Conservation (phyloP, 2,888 invertebrate genomes). For the Ceraclea dissimilis region DNA sequence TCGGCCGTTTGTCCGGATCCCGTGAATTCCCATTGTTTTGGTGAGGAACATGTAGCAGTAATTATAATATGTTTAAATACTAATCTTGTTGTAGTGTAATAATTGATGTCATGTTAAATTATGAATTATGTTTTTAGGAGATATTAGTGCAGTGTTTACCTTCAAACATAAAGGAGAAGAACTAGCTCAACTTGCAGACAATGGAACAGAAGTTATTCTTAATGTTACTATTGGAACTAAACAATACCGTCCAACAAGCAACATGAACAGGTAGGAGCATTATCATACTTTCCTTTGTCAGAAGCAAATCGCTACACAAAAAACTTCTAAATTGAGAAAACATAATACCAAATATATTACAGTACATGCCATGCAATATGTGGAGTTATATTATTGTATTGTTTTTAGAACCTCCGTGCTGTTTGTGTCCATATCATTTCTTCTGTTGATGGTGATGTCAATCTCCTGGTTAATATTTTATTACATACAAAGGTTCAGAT, state of each 20-base stretch:
- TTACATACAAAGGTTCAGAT: slow-evolving; percentile 90
- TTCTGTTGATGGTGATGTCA: slow-evolving; percentile 90
- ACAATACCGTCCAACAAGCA: slow-evolving; percentile 51
- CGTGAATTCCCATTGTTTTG: no score
- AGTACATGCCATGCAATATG: no score
- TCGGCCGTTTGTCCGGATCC: no score
- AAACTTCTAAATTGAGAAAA: no score
- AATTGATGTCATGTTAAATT: no score
- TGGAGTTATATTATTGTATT: slow-evolving; percentile 1
- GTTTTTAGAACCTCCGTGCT: slow-evolving; percentile 78
- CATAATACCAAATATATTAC: no score
- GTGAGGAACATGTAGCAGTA: no score
- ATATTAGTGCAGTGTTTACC: slow-evolving; percentile 76
- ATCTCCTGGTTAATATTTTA: slow-evolving; percentile 94
- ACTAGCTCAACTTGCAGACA: slow-evolving; percentile 61
- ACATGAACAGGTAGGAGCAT: slow-evolving; percentile 62
- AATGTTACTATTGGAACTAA: slow-evolving; percentile 60
- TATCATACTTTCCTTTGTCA: background rate
- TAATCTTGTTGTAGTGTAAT: no score
- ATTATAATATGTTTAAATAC: no score
- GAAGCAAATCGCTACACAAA: no score
- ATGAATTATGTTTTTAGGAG: slow-evolving; percentile 46
- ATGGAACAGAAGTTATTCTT: slow-evolving; percentile 59
- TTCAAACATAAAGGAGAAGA: slow-evolving; percentile 71
- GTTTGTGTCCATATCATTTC: slow-evolving; percentile 92